Evolutionary conservation across 2,888 invertebrate genomes (phyloP).

Genomic region (Sphaerophoria rueppellii): DNA sequence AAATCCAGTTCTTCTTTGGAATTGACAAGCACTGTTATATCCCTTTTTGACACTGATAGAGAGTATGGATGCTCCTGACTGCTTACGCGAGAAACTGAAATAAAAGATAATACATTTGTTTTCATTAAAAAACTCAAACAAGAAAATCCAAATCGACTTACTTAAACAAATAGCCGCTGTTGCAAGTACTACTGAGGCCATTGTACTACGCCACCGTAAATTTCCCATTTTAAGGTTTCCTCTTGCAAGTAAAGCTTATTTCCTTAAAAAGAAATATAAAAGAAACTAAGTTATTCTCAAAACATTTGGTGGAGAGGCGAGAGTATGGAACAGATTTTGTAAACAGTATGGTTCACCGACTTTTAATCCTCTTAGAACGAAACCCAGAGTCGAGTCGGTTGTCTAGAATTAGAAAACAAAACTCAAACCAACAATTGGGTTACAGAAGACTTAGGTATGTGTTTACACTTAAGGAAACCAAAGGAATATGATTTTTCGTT

Average conservation of each 20-base stretch:
- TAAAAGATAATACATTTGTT: not conserved
- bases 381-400: too few relatives aligned
- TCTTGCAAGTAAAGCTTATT: slow-evolving; percentile 49
- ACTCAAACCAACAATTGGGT: too few relatives aligned
- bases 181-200: slow-evolving; percentile 32
- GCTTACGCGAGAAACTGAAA: slow-evolving; percentile 58
- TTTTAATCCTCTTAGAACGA: too few relatives aligned
- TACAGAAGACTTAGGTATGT: too few relatives aligned
- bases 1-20: slow-evolving; percentile 84
- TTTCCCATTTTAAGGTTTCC: slow-evolving; percentile 45
- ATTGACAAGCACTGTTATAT: slow-evolving; percentile 85
- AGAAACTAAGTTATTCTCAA: not conserved
- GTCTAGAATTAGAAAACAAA: too few relatives aligned
- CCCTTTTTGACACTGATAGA: slow-evolving; percentile 84
- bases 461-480: too few relatives aligned
- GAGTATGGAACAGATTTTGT: too few relatives aligned
- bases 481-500: too few relatives aligned
- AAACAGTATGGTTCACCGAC: too few relatives aligned
- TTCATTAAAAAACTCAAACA: not conserved
- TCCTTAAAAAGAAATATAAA: slow-evolving; percentile 39
- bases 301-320: too few relatives aligned
- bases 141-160: slow-evolving; percentile 24
- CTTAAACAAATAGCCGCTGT: slow-evolving; percentile 42
- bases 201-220: slow-evolving; percentile 40
- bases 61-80: slow-evolving; percentile 81